Conservation (phyloP, 2,797 vertebrate genomes). For the Pitangus sulphuratus region DNA sequence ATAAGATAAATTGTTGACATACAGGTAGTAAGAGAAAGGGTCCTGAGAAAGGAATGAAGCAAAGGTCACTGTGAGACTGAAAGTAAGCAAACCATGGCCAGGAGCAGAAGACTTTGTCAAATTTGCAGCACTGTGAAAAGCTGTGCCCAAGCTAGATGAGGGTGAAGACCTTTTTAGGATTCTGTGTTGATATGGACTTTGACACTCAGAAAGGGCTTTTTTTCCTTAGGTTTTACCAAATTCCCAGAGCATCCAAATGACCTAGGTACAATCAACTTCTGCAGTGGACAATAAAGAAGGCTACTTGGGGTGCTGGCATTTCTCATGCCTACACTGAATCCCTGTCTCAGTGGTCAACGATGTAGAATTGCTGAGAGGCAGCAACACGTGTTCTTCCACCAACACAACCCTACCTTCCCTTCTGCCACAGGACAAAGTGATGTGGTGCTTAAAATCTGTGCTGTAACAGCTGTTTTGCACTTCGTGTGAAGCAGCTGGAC, state of each 20-base stretch:
- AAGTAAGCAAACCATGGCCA: accelerated
- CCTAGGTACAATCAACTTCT: background rate
- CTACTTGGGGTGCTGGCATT: background rate
- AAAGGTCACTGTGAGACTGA: background rate
- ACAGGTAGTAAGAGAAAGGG: background rate
- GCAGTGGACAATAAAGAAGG: background rate
- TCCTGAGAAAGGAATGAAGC: background rate
- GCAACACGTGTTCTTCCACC: background rate
- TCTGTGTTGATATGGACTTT: background rate
- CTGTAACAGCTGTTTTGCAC: background rate
- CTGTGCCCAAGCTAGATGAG: background rate
- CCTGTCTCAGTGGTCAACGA: background rate
- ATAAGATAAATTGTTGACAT: background rate
- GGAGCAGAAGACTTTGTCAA: background rate
- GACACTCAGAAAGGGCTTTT: background rate
- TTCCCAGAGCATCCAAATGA: background rate
- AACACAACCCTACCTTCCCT: background rate
- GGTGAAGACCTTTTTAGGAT: background rate
- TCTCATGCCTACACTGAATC: accelerated
- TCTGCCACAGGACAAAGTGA: background rate
- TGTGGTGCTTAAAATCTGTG: background rate
- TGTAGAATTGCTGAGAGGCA: background rate
- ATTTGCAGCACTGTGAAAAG: background rate
- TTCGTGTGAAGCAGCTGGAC: background rate
- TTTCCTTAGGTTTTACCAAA: background rate